phyloP scores from a whole-genome alignment of 2,888 invertebrate genomes.

The Lithosia quadra region DNA sequence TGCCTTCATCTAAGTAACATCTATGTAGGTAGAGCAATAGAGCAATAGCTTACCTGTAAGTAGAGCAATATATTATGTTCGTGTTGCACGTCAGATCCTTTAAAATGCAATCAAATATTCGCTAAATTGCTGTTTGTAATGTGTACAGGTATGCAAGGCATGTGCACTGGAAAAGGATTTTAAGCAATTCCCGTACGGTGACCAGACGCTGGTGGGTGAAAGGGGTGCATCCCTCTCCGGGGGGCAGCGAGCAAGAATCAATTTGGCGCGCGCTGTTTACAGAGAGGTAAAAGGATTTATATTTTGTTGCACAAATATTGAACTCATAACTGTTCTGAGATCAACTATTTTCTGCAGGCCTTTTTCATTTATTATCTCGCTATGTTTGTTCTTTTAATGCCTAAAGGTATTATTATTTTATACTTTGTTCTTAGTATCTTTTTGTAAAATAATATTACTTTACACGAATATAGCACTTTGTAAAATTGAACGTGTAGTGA shows the following conservation, averaged over 20 bases:
- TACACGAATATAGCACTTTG: not conserved
- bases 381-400: not conserved
- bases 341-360: slow-evolving; percentile 16
- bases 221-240: slow-evolving; percentile 91
- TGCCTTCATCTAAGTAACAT: too few relatives aligned
- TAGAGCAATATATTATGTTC: not conserved
- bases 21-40: too few relatives aligned
- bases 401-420: not conserved
- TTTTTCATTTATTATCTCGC: not conserved
- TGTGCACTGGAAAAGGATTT: slow-evolving; percentile 86
- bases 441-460: not conserved
- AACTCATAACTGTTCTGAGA: slow-evolving; percentile 43
- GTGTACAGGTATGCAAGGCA: slow-evolving; percentile 74
- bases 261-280: slow-evolving; percentile 87
- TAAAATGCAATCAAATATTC: not conserved
- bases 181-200: slow-evolving; percentile 89
- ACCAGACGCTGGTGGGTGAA: slow-evolving; percentile 91
- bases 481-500: too few relatives aligned
- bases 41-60: too few relatives aligned
- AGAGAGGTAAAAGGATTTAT: slow-evolving; percentile 74
- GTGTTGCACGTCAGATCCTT: not conserved
- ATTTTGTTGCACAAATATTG: slow-evolving; percentile 50
- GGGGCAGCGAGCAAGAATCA: slow-evolving; percentile 91
- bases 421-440: not conserved
- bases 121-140: not conserved